Conservation (phyloP, 2,888 invertebrate genomes). For the Lomographa bimaculata region DNA sequence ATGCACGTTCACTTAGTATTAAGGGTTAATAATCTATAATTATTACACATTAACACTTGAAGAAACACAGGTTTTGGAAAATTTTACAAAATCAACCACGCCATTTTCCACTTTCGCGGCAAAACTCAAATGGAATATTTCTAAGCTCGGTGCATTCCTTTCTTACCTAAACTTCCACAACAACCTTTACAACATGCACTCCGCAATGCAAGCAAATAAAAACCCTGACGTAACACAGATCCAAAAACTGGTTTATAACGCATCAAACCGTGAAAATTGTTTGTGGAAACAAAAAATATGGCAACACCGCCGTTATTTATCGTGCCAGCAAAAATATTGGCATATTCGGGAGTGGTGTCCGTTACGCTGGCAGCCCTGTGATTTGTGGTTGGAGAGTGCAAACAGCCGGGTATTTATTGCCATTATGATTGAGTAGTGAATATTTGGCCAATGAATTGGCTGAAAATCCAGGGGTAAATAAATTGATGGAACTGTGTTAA, state of each 20-base stretch:
- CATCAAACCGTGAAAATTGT: slow-evolving; percentile 38
- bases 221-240: neutral
- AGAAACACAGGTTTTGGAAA: too few species aligned
- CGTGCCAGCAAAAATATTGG: slow-evolving; percentile 39
- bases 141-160: too few species aligned
- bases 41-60: too few species aligned
- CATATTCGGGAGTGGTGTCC: slow-evolving; percentile 38
- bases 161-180: too few species aligned
- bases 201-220: too few species aligned
- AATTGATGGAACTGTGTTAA: too few species aligned
- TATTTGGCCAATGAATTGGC: slow-evolving; percentile 8
- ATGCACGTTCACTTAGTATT: too few species aligned
- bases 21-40: too few species aligned
- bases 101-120: too few species aligned
- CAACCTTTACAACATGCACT: too few species aligned
- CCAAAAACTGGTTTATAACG: slow-evolving; percentile 18
- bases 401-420: slow-evolving; percentile 24
- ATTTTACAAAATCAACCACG: too few species aligned
- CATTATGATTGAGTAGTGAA: slow-evolving; percentile 21
- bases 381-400: slow-evolving; percentile 37
- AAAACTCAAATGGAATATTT: too few species aligned
- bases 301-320: slow-evolving; percentile 42
- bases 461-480: neutral
- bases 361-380: slow-evolving; percentile 42
- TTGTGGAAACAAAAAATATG: slow-evolving; percentile 38